phyloP scores from a whole-genome alignment of 2,888 invertebrate species.

The Cerceris ruficornis region DNA sequence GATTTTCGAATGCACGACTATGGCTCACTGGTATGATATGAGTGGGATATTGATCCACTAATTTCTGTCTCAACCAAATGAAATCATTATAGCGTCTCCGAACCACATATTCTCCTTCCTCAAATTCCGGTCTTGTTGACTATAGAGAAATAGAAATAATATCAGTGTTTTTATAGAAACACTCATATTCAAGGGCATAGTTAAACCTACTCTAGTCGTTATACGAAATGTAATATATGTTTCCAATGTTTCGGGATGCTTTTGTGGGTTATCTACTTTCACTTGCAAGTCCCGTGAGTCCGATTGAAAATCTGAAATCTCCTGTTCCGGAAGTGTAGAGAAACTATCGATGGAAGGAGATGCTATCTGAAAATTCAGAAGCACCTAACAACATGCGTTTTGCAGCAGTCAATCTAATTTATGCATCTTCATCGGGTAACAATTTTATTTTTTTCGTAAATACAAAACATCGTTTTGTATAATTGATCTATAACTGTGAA shows the following conservation, averaged over 20 bases:
- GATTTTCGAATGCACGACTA: neutral
- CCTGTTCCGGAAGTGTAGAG: constrained; percentile 84
- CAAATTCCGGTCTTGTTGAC: constrained; percentile 86
- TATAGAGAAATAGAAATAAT: constrained; percentile 61
- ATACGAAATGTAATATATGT: constrained; percentile 88
- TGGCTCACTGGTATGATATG: constrained; percentile 86
- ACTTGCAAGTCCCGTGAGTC: constrained; percentile 86
- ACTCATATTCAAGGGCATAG: neutral
- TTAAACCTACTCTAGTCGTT: constrained; percentile 84
- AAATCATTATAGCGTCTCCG: constrained; percentile 89
- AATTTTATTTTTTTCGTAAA: too few relatives aligned
- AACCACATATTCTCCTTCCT: constrained; percentile 86
- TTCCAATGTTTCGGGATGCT: constrained; percentile 87
- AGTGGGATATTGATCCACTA: constrained; percentile 86
- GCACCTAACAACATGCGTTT: neutral
- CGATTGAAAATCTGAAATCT: constrained; percentile 83
- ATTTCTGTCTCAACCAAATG: constrained; percentile 86
- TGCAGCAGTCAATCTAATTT: neutral
- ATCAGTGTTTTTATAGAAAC: neutral
- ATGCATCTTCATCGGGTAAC: neutral
- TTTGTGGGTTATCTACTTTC: constrained; percentile 88
- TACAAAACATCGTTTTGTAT: too few relatives aligned
- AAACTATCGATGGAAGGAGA: constrained; percentile 85
- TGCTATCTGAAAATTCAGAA: constrained; percentile 81
- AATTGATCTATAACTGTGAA: too few relatives aligned